Conservation (phyloP, 2,113 vertebrate species). For the Platichthys flesus region DNA sequence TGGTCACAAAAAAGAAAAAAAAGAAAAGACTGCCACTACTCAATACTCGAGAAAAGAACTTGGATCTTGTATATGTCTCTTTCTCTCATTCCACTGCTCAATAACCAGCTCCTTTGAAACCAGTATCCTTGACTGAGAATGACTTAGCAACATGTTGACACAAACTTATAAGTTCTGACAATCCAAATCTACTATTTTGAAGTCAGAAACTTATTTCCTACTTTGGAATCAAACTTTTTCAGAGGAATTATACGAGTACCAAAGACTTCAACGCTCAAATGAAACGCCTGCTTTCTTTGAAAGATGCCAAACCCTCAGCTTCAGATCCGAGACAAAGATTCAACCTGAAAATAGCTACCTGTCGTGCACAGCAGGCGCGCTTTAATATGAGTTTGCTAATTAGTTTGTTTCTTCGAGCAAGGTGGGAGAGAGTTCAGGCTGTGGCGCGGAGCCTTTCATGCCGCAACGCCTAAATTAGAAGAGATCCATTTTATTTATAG, state of each 20-base stretch:
- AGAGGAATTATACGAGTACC: constrained; percentile 10
- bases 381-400: constrained; percentile 61
- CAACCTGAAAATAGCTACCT: constrained; percentile 67
- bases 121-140: neutral
- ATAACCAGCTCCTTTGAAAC: neutral
- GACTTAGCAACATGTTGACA: neutral
- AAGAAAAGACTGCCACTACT: too few species aligned
- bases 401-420: constrained; percentile 61
- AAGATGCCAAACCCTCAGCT: constrained; percentile 13
- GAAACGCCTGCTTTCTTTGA: constrained; percentile 36
- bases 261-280: constrained; percentile 23
- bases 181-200: neutral
- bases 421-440: constrained; percentile 59
- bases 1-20: neutral
- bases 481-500: constrained; percentile 69
- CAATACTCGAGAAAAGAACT: too few species aligned
- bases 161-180: neutral
- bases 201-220: neutral
- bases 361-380: constrained; percentile 48
- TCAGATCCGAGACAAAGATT: constrained; percentile 38
- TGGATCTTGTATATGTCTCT: neutral
- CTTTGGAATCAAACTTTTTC: constrained; percentile 22
- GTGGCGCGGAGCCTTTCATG: constrained; percentile 53
- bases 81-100: neutral
- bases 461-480: constrained; percentile 61